phyloP scores from a whole-genome alignment of 37 sponge, comb jelly and placozoan genomes.

The Cliona cf. orientalis region DNA sequence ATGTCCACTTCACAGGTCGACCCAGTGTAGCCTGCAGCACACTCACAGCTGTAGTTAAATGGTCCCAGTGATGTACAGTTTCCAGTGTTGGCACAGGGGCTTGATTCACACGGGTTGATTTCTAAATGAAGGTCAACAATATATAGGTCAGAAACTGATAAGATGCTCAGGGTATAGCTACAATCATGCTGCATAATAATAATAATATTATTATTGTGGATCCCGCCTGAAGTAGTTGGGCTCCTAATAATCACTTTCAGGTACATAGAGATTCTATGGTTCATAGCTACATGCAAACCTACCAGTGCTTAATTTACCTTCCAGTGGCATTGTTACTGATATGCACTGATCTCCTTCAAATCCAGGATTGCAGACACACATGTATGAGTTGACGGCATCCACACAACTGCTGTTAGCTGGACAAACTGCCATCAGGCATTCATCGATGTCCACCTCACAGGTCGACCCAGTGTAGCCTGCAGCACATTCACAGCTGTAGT shows the following conservation, averaged over 20 bases:
- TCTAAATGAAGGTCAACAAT: too few species aligned
- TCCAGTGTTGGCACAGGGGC: constrained; percentile 12
- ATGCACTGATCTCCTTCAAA: constrained; percentile 33
- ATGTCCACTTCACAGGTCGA: constrained; percentile 3
- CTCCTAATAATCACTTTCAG: too few species aligned
- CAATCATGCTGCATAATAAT: too few species aligned
- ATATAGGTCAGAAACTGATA: too few species aligned
- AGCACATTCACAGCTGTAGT: constrained; percentile 21
- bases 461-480: constrained; percentile 9
- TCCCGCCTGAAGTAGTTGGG: too few species aligned
- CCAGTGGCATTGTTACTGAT: too few species aligned
- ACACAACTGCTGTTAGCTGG: constrained; percentile 9
- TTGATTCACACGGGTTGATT: not conserved
- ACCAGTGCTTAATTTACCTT: too few species aligned
- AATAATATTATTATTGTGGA: too few species aligned
- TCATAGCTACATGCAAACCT: too few species aligned
- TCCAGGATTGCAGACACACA: constrained; percentile 16
- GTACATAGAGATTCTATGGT: too few species aligned
- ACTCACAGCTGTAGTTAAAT: constrained; percentile 21
- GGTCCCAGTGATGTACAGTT: not conserved
- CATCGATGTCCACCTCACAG: constrained; percentile 28
- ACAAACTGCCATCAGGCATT: constrained; percentile 1
- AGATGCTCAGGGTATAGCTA: too few species aligned
- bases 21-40: constrained; percentile 17
- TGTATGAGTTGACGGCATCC: constrained; percentile 6